Conservation (phyloP, 1,140 invertebrate genomes). For the Coenobita brevimanus region DNA sequence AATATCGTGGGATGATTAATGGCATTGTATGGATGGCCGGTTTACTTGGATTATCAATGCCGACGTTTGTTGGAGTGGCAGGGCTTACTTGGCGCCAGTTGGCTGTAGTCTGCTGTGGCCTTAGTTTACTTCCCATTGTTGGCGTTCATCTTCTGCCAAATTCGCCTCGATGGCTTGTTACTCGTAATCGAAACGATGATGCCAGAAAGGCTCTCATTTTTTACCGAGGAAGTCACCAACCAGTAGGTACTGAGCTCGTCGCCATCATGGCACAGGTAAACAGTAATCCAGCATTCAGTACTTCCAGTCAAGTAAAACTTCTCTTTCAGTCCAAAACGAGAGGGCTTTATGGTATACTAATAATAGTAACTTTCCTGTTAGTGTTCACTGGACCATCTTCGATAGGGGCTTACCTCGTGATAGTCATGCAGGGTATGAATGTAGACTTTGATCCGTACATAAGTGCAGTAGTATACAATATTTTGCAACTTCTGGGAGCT, state of each 20-base stretch:
- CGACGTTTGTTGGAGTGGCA: background rate
- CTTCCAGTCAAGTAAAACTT: slow-evolving; percentile 40
- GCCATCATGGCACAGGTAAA: slow-evolving; percentile 37
- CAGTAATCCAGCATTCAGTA: background rate
- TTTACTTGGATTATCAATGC: background rate
- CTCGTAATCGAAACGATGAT: slow-evolving; percentile 42
- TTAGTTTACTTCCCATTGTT: slow-evolving; percentile 50
- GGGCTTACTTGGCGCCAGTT: slow-evolving; percentile 2
- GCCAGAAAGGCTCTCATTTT: slow-evolving; percentile 54
- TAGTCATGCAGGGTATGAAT: slow-evolving; percentile 53
- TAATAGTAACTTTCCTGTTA: slow-evolving; percentile 39
- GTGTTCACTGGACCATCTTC: slow-evolving; percentile 61
- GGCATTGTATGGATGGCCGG: background rate
- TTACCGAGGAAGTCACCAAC: slow-evolving; percentile 38
- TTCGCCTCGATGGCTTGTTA: slow-evolving; percentile 63
- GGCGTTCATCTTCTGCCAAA: slow-evolving; percentile 53
- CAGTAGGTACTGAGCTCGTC: slow-evolving; percentile 27
- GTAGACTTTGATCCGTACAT: slow-evolving; percentile 39
- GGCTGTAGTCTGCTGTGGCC: too few species aligned
- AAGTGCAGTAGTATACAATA: slow-evolving; percentile 44
- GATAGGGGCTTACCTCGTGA: slow-evolving; percentile 51
- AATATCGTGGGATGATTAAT: slow-evolving; percentile 11
- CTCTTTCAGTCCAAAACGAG: slow-evolving; percentile 17
- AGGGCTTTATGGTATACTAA: slow-evolving; percentile 25
- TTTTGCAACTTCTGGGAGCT: slow-evolving; percentile 38